Base-by-base conservation (phyloP, 2,113 vertebrate genomes). In the Accipiter virgatus region DNA sequence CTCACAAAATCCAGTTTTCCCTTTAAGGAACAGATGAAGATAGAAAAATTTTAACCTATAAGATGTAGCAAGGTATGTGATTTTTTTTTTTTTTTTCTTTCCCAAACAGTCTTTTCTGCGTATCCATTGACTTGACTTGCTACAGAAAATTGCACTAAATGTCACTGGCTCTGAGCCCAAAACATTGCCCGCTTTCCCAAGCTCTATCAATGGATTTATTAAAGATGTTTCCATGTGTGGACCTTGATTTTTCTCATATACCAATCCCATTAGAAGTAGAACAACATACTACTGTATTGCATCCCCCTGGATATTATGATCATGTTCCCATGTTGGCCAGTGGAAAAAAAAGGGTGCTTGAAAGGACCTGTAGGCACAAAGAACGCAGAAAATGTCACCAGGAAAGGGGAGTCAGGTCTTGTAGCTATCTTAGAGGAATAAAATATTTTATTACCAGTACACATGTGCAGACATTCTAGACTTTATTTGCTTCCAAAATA, bases 1-100 rank as follows among this genome's bases (percentile, higher is more conserved):
- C 45, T 72, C 52, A 86, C 31, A 95, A 95, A 93, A 81, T 83
- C 31, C 65, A 91, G 45, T 85, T 89, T 96, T 91, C 61, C 56
- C 68, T 93, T 88, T 91, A 88, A 97, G 50, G 65, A 96, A 91
- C 80, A 94, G 47, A 91, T 65, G 31, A 61, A 4, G 3, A 84
- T 36, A 52, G 56, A 89, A 95, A 95, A 75, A 9, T 32, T 70
- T 92, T 81, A 86, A 81, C 47, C 80, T 91, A 32, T 52, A 75
- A 78, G 67, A 78, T 59, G 29, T 38, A 94, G n/a, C 50, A 92
- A 83, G 25, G 10, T 8, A 12, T 67, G 31, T 55, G 47, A 42
- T 42, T 82, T 55, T 77, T 43, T 22, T 42, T 40, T 40, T 23
- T 74, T 81, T 25, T n/a, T n/a, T n/a, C n/a, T n/a, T n/a, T 25